Evolutionary conservation across 2,888 invertebrate genomes (phyloP).

Genomic region (Tenthredo scrophulariae): DNA sequence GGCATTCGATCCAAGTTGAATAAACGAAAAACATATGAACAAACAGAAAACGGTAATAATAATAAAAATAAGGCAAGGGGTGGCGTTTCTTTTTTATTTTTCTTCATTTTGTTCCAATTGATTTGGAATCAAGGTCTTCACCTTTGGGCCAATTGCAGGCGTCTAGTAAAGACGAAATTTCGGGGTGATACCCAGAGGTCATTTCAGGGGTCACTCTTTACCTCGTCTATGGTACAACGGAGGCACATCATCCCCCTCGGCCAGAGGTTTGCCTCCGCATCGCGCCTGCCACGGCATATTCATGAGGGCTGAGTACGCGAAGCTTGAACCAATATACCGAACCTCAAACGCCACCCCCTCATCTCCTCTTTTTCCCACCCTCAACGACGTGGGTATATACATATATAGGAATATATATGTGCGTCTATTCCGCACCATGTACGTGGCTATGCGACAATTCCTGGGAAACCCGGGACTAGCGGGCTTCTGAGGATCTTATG

Average conservation of each 20-base stretch:
- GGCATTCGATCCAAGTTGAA: background rate
- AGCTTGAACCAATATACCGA: slow-evolving; percentile 72
- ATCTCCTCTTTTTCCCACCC: slow-evolving; percentile 27
- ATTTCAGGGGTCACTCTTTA: slow-evolving; percentile 35
- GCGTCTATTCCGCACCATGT: slow-evolving; percentile 45
- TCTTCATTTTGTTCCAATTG: background rate
- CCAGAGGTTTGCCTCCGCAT: slow-evolving; percentile 44
- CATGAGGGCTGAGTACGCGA: slow-evolving; percentile 75
- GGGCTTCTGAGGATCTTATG: slow-evolving; percentile 5
- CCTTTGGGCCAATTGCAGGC: background rate
- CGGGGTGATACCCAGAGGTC: slow-evolving; percentile 3
- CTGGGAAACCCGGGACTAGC: background rate
- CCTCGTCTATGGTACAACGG: background rate
- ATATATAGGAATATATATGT: slow-evolving; percentile 46
- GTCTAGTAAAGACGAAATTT: background rate
- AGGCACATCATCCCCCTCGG: slow-evolving; percentile 16
- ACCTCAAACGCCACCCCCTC: slow-evolving; percentile 51
- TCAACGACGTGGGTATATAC: slow-evolving; percentile 14
- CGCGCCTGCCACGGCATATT: slow-evolving; percentile 72
- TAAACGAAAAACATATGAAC: background rate
- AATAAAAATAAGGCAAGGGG: background rate
- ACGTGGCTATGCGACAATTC: slow-evolving; percentile 61
- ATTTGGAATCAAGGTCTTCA: background rate
- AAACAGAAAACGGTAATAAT: background rate
- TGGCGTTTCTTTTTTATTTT: background rate